Conservation (phyloP, 2,888 invertebrate species). For the Noctua comes region DNA sequence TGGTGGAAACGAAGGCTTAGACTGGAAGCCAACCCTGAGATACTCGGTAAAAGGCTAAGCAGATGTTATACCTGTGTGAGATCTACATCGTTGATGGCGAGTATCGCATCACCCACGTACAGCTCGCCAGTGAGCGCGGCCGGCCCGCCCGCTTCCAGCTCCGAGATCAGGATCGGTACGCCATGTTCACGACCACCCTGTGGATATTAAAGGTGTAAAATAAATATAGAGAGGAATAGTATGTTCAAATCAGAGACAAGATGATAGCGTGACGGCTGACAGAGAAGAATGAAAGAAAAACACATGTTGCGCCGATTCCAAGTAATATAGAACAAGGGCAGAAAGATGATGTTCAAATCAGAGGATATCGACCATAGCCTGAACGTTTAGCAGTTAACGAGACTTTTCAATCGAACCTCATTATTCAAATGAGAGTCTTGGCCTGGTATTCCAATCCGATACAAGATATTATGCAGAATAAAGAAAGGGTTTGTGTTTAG, state of each 20-base stretch:
- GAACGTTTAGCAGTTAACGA: neutral
- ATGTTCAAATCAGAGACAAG: too few relatives aligned
- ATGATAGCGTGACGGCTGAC: too few relatives aligned
- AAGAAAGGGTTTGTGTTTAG: too few relatives aligned
- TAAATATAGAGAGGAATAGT: too few relatives aligned
- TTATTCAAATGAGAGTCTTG: too few relatives aligned
- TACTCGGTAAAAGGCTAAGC: neutral
- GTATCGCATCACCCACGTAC: constrained; percentile 96
- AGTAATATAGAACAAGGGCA: too few relatives aligned
- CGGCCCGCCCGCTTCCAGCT: constrained; percentile 94
- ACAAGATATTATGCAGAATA: too few relatives aligned
- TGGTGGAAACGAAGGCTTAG: neutral
- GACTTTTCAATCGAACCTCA: neutral
- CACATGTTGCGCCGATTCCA: too few relatives aligned
- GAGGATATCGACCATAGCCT: too few relatives aligned
- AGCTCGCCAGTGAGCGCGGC: constrained; percentile 93
- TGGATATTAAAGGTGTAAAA: constrained; percentile 7
- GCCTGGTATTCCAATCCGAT: too few relatives aligned
- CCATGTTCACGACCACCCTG: constrained; percentile 97
- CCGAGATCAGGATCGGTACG: constrained; percentile 95
- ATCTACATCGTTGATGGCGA: constrained; percentile 95
- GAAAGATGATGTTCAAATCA: too few relatives aligned
- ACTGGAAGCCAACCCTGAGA: neutral
- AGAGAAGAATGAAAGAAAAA: too few relatives aligned
- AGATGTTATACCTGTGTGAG: constrained; percentile 90